Base-by-base conservation (phyloP, 2,797 vertebrate genomes). In the Telmatherina bonti region DNA sequence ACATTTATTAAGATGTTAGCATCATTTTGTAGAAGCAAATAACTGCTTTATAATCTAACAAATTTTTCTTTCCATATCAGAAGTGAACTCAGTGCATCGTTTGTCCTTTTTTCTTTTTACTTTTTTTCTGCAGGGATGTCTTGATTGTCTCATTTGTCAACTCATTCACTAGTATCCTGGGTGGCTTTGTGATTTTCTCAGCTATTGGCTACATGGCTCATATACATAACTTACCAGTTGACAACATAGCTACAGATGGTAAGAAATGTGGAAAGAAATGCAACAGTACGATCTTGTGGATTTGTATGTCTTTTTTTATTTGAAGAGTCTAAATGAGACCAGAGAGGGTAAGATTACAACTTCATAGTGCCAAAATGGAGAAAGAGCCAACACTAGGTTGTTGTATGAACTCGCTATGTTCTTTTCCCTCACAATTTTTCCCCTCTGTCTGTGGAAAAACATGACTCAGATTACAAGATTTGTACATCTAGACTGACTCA, bases 101-200 rank as follows among this genome's bases (percentile, higher is more conserved):
- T 62, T 16, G 0, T 51, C 13, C 15, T 41, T 1, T 41, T 41
- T 41, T 41, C 3, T 8, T 33, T 5, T 33, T n/a, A n/a, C 11
- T 4, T 65, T 29, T 61, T 27, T 82, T 69, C 80, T 63, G 3
- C 82, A 95, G 94, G 73, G 94, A 95, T 78, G 81, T 89, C 43
- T 79, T 92, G 62, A 91, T 94, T 43, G 93, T 95, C 16, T 77
- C 87, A n/a, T 7, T 91, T 31, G 84, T 88, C 58, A 95, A 95
- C 85, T 93, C 90, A 0, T 92, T 92, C 67, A 95, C 94, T 0
- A 95, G 94, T 69, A 87, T 95, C 70, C 77, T 95, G 76, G 92
- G 94, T 51, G 94, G 94, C 16, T 90, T 95, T 67, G 94, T 95
- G 62, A 93, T 95, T 79, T 95, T 95, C 85, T 95, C 94, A 51